phyloP scores from a whole-genome alignment of 92 coral and sea anemone genomes.

The Blastomussa wellsi region DNA sequence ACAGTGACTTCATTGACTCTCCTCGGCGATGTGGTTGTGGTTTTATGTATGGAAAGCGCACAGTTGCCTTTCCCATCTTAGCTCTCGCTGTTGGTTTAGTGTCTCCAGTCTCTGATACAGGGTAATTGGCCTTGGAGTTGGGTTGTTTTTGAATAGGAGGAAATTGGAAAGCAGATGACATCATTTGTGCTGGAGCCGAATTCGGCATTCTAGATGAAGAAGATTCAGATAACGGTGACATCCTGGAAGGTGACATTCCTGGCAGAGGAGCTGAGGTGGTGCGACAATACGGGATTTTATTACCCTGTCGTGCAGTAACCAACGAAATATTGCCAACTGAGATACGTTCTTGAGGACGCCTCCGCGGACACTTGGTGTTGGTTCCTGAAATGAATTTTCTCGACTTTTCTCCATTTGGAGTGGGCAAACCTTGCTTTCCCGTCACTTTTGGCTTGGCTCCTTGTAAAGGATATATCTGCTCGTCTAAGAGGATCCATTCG shows the following conservation, averaged over 20 bases:
- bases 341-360: not conserved
- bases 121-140: no score
- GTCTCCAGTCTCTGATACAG: no score
- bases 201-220: not conserved
- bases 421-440: no score
- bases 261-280: conserved; percentile 12
- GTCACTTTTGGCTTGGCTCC: conserved; percentile 1
- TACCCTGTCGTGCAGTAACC: not conserved
- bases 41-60: no score
- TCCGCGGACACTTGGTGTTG: not conserved
- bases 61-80: no score
- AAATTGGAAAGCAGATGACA: no score
- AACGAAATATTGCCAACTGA: not conserved
- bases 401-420: not conserved
- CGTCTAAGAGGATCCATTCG: not conserved
- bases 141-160: no score
- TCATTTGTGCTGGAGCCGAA: conserved; percentile 11
- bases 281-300: not conserved
- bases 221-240: not conserved
- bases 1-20: no score
- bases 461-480: not conserved
- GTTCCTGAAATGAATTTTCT: not conserved
- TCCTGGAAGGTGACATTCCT: no score
- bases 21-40: no score
- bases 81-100: no score